These are phyloP conservation scores for Tachina grossa DNA, from an alignment of 2,888 invertebrate genomes.

Conservation along the genomic window DNA sequence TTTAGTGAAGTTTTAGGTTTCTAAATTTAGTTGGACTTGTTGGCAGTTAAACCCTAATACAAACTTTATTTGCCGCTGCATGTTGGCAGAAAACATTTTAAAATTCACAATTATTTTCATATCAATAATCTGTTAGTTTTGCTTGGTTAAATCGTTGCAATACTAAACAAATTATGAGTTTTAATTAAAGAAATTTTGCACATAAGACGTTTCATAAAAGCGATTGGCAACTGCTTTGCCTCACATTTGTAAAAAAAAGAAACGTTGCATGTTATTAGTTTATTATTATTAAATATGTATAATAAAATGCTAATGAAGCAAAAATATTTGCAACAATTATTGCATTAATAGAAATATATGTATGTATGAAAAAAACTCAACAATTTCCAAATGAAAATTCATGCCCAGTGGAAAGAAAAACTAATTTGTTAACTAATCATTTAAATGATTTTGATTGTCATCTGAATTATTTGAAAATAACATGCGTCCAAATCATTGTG, in stretches of 20 bases:
- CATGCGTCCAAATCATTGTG: slow-evolving; percentile 50
- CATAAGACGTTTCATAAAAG: slow-evolving; percentile 5
- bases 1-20: neutral
- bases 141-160: slow-evolving; percentile 34
- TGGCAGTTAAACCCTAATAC: neutral
- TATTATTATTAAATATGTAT: slow-evolving; percentile 20
- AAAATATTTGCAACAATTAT: slow-evolving; percentile 2
- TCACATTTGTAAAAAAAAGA: neutral
- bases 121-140: slow-evolving; percentile 17
- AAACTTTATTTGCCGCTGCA: neutral
- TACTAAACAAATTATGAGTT: slow-evolving; percentile 30
- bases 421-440: slow-evolving; percentile 66
- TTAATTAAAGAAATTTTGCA: slow-evolving; percentile 5
- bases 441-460: slow-evolving; percentile 69
- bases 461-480: slow-evolving; percentile 68
- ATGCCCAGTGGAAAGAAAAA: neutral
- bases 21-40: neutral
- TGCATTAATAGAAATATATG: slow-evolving; percentile 7
- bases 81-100: neutral
- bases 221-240: slow-evolving; percentile 8
- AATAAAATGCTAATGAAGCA: slow-evolving; percentile 46
- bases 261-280: slow-evolving; percentile 23
- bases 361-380: slow-evolving; percentile 2
- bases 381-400: slow-evolving; percentile 23
- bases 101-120: slow-evolving; percentile 4